Evolutionary conservation across 2,888 invertebrate genomes (phyloP).

Genomic region (Mongoloraphidia duomilia): DNA sequence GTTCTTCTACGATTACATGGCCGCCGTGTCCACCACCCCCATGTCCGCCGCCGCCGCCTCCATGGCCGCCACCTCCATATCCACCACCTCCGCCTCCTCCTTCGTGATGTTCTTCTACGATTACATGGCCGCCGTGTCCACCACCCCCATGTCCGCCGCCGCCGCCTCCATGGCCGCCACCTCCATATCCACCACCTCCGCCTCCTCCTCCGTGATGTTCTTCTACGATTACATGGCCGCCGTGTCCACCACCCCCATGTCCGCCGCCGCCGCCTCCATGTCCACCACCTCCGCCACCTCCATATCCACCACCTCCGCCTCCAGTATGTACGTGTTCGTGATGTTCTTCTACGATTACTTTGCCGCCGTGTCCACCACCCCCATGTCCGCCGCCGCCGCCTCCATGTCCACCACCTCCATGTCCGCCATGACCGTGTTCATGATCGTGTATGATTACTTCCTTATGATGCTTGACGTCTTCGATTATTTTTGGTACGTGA

Average conservation of each 20-base stretch:
- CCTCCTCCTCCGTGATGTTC: conserved; percentile 8
- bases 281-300: conserved; percentile 23
- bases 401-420: conserved; percentile 15
- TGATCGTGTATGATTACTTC: conserved; percentile 30
- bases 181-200: conserved; percentile 10
- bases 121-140: conserved; percentile 5
- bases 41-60: conserved; percentile 6
- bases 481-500: conserved; percentile 37
- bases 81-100: conserved; percentile 11
- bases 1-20: background rate
- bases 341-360: conserved; percentile 20
- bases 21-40: conserved; percentile 4
- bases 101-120: background rate
- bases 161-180: conserved; percentile 11
- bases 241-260: conserved; percentile 8
- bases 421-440: conserved; percentile 13
- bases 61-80: conserved; percentile 5
- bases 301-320: conserved; percentile 31
- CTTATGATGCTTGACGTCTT: conserved; percentile 32
- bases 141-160: conserved; percentile 4
- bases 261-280: conserved; percentile 13
- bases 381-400: conserved; percentile 21
- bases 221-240: conserved; percentile 6
- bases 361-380: conserved; percentile 17
- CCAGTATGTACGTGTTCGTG: conserved; percentile 11